phyloP scores from a whole-genome alignment of 2,888 invertebrate species.

The Pachydiplax longipennis region DNA sequence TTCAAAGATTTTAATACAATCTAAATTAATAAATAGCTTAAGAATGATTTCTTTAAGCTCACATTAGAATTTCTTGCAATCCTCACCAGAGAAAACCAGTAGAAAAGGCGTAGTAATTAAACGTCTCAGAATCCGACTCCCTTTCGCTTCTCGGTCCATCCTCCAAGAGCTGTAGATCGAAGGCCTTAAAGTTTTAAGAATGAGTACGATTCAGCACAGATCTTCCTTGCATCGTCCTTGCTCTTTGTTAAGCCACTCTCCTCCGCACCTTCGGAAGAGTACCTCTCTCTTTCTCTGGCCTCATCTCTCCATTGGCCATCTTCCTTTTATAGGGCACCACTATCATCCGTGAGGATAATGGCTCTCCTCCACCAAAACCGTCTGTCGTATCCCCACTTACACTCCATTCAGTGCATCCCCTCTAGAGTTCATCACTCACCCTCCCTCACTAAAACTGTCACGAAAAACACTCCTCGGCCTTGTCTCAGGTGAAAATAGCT shows the following conservation, averaged over 20 bases:
- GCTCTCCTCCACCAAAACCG: too few relatives aligned
- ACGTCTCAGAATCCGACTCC: too few relatives aligned
- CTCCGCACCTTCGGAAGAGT: neutral
- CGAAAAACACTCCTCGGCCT: neutral
- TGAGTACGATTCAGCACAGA: neutral
- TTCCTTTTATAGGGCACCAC: neutral
- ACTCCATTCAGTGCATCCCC: neutral
- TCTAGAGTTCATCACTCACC: neutral
- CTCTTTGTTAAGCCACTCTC: neutral
- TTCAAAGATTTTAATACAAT: too few relatives aligned
- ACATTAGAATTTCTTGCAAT: too few relatives aligned
- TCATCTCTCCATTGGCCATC: neutral
- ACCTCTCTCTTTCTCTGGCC: neutral
- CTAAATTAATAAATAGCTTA: too few relatives aligned
- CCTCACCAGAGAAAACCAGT: too few relatives aligned
- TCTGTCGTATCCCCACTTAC: too few relatives aligned
- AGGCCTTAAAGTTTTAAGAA: neutral
- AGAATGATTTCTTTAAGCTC: too few relatives aligned
- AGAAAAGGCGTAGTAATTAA: too few relatives aligned
- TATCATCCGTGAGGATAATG: too few relatives aligned
- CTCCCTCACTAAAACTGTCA: neutral
- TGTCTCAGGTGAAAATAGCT: neutral
- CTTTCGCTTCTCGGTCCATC: too few relatives aligned
- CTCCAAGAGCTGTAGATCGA: too few relatives aligned
- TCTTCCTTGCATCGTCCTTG: neutral